phyloP scores from a whole-genome alignment of 2,888 invertebrate genomes.

The Nemurella pictetii region DNA sequence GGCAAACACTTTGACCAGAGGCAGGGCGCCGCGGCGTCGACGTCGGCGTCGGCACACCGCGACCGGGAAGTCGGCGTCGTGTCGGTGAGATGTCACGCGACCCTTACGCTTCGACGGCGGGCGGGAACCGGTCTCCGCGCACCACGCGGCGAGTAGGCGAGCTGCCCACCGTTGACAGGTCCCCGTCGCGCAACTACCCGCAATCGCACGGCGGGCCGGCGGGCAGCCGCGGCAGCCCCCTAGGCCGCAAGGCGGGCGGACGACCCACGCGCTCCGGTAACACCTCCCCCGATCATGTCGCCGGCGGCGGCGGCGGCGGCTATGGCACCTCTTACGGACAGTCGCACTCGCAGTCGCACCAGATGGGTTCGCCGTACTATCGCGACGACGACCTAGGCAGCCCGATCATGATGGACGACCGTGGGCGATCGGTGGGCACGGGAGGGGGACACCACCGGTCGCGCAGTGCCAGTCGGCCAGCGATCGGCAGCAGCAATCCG shows the following conservation, averaged over 20 bases:
- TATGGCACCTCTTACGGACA: constrained; percentile 41
- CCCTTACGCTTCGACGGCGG: constrained; percentile 43
- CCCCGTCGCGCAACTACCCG: constrained; percentile 80
- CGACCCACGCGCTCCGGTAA: constrained; percentile 60
- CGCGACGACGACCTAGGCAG: constrained; percentile 80
- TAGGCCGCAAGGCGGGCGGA: constrained; percentile 43
- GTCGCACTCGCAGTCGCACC: constrained; percentile 66
- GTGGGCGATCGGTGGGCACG: constrained; percentile 62
- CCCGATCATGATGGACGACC: constrained; percentile 82
- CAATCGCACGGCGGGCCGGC: constrained; percentile 53
- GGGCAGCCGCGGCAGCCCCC: constrained; percentile 48
- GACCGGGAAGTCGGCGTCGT: constrained; percentile 31
- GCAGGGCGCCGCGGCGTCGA: constrained; percentile 23
- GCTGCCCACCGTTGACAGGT: constrained; percentile 87
- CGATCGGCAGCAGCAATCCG: constrained; percentile 54
- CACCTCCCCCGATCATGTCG: constrained; percentile 60
- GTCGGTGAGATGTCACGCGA: constrained; percentile 43
- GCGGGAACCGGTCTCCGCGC: constrained; percentile 67
- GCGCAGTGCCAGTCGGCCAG: constrained; percentile 77
- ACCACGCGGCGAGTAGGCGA: constrained; percentile 60
- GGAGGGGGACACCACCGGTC: constrained; percentile 75
- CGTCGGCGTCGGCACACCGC: neutral
- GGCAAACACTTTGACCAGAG: constrained; percentile 34
- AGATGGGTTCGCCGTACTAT: constrained; percentile 57
- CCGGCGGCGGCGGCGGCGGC: constrained; percentile 41